Conservation (phyloP, 2,888 invertebrate genomes). For the Microchrysa polita region DNA sequence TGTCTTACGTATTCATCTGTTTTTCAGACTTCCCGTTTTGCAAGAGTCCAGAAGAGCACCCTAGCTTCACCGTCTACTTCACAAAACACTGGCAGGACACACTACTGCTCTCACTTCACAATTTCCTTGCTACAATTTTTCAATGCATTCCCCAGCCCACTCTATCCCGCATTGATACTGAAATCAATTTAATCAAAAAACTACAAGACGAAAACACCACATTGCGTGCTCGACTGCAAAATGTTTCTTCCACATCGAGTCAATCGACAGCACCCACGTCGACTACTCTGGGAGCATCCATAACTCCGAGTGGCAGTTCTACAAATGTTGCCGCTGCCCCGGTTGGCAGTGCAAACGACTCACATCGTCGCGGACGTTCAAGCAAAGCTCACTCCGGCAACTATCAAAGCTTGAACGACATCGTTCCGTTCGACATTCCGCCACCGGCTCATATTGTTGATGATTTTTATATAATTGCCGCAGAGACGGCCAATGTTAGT, state of each 20-base stretch:
- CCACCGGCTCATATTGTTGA: conserved; percentile 85
- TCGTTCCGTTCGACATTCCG: conserved; percentile 73
- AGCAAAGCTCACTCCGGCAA: conserved; percentile 57
- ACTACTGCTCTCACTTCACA: conserved; percentile 86
- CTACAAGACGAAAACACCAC: conserved; percentile 86
- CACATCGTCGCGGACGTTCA: conserved; percentile 43
- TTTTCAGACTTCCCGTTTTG: conserved; percentile 88
- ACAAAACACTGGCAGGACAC: conserved; percentile 96
- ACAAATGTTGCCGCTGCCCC: conserved; percentile 44
- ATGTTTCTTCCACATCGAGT: conserved; percentile 56
- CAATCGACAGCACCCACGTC: neutral
- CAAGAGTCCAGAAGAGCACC: conserved; percentile 90
- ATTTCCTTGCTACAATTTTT: conserved; percentile 89
- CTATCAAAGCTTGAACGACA: conserved; percentile 68
- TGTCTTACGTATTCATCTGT: conserved; percentile 15
- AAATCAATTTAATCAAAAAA: conserved; percentile 79
- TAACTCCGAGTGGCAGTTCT: conserved; percentile 16
- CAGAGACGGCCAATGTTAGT: conserved; percentile 69
- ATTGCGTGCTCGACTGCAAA: conserved; percentile 69
- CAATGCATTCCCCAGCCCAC: conserved; percentile 89
- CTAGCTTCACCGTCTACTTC: conserved; percentile 87
- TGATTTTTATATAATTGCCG: conserved; percentile 90
- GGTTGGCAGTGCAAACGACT: conserved; percentile 48
- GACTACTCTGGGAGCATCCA: neutral
- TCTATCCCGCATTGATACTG: conserved; percentile 86